Evolutionary conservation across 2,113 vertebrate genomes (phyloP).

Genomic region (Ciconia boyciana): DNA sequence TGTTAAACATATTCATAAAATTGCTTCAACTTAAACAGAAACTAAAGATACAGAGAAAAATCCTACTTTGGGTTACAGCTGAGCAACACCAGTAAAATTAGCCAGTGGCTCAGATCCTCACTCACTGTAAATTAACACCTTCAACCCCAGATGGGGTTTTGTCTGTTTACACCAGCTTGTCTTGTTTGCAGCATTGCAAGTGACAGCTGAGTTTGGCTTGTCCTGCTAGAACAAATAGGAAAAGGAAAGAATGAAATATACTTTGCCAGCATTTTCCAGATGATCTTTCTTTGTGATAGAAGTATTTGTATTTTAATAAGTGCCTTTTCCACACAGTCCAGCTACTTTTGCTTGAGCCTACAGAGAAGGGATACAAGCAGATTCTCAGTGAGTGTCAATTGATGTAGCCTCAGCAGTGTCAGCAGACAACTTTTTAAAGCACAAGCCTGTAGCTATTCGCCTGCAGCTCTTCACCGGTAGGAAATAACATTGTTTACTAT

Average conservation of each 20-base stretch:
- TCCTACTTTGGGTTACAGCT: not conserved
- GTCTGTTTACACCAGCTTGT: not conserved
- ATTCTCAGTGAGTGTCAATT: not conserved
- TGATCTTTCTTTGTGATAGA: constrained; percentile 1
- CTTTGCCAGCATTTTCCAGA: constrained; percentile 14
- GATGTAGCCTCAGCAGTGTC: not conserved
- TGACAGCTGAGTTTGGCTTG: constrained; percentile 21
- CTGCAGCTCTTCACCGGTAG: not conserved
- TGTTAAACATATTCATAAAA: constrained; percentile 43
- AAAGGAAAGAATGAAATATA: not conserved
- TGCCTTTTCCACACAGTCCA: not conserved
- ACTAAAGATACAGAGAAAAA: not conserved
- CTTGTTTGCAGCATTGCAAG: constrained; percentile 9
- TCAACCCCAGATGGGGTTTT: not conserved
- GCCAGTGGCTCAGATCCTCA: not conserved
- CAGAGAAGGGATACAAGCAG: not conserved
- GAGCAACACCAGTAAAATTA: not conserved
- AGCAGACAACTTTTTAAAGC: not conserved
- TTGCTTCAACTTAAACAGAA: not conserved
- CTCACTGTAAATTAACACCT: not conserved
- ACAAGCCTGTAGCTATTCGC: not conserved
- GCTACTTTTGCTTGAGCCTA: not conserved
- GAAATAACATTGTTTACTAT: not conserved
- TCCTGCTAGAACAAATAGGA: constrained; percentile 21
- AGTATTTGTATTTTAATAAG: constrained; percentile 1